These are phyloP conservation scores for Agrotis ipsilon DNA, from an alignment of 2,888 invertebrate genomes.

Conservation along the genomic window DNA sequence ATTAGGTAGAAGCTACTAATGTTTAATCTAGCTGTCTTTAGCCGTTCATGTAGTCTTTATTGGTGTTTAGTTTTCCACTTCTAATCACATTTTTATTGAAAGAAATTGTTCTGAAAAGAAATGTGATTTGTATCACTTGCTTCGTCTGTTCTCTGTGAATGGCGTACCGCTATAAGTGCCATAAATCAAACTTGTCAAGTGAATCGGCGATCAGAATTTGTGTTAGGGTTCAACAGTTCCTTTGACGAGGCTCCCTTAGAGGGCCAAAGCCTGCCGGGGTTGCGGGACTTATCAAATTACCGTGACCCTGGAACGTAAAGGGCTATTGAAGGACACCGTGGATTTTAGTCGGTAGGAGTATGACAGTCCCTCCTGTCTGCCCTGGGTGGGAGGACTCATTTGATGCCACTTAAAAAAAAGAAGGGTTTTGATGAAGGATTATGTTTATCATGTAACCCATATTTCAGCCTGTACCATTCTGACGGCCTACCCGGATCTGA, in stretches of 20 bases:
- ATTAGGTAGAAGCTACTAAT: slow-evolving; percentile 61
- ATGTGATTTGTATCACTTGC: neutral
- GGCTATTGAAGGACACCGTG: too few species aligned
- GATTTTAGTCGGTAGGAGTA: too few species aligned
- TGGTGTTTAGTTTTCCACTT: slow-evolving; percentile 3
- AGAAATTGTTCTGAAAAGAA: neutral
- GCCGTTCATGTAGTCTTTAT: slow-evolving; percentile 7
- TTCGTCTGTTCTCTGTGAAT: neutral
- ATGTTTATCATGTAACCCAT: neutral
- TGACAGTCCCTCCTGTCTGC: too few species aligned
- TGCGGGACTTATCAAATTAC: too few species aligned
- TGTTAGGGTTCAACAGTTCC: neutral
- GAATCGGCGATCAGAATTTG: neutral
- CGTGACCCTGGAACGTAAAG: too few species aligned
- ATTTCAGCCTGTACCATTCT: too few species aligned
- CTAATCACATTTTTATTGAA: neutral
- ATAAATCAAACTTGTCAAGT: neutral
- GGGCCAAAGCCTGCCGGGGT: too few species aligned
- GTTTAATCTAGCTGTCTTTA: slow-evolving; percentile 59
- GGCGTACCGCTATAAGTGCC: neutral
- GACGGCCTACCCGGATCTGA: neutral
- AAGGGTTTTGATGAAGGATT: neutral
- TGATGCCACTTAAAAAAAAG: too few species aligned
- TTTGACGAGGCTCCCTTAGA: too few species aligned
- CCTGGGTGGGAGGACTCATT: too few species aligned